Evolutionary conservation across 2,888 invertebrate species (phyloP).

Genomic region (Cheilosia urbana): DNA sequence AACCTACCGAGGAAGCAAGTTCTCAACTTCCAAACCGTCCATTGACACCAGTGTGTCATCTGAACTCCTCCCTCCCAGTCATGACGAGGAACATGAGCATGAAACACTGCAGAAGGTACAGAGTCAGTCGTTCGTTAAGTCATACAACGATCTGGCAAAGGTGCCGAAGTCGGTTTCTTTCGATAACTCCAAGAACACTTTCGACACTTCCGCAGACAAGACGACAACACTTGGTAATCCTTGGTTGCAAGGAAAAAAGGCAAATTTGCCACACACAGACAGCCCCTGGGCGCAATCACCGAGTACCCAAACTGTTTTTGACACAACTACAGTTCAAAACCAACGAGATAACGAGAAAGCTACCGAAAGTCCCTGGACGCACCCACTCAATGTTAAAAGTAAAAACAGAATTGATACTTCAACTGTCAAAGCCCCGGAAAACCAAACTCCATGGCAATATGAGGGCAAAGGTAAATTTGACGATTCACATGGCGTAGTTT

Average conservation of each 20-base stretch:
- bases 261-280: conserved; percentile 5
- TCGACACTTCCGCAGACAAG: conserved; percentile 39
- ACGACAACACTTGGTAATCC: conserved; percentile 24
- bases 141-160: conserved; percentile 83
- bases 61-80: conserved; percentile 83
- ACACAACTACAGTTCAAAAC: conserved; percentile 16
- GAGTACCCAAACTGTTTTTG: conserved; percentile 12
- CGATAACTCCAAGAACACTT: conserved; percentile 31
- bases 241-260: conserved; percentile 15
- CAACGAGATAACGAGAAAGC: conserved; percentile 11
- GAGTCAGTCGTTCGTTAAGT: conserved; percentile 88
- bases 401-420: conserved; percentile 15
- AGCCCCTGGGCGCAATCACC: conserved; percentile 29
- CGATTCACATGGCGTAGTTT: background rate
- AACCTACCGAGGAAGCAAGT: conserved; percentile 42
- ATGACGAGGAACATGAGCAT: conserved; percentile 85
- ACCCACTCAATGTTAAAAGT: background rate
- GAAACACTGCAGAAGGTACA: conserved; percentile 89
- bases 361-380: conserved; percentile 25
- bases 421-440: background rate
- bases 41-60: conserved; percentile 79
- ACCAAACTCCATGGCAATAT: background rate
- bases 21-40: conserved; percentile 40
- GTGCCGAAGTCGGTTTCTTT: conserved; percentile 59
- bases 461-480: conserved; percentile 11